A percentile compares a stretch with the other conserved stretches of the same genome.
Conservation (phyloP, 2,113 vertebrate species). For the Channa argus region DNA sequence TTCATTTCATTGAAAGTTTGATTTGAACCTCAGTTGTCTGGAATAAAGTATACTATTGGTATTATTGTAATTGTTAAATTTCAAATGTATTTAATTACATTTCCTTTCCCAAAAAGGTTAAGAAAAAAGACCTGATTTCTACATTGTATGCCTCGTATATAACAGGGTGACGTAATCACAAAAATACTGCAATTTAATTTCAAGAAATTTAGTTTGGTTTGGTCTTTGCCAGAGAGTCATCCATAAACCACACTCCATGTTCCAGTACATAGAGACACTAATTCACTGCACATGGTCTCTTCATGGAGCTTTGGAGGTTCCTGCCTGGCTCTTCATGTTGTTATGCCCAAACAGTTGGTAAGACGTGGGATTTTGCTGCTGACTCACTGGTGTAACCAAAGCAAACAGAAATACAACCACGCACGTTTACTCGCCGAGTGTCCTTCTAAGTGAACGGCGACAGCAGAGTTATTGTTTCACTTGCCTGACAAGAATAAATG, state of each 20-base stretch:
- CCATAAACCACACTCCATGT: conserved; percentile 12
- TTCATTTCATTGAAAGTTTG: no score
- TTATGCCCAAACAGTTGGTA: conserved; percentile 51
- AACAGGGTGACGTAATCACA: no score
- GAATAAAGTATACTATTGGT: no score
- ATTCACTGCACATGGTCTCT: conserved; percentile 16
- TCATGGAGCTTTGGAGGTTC: conserved; percentile 26
- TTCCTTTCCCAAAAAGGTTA: no score
- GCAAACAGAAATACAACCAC: conserved; percentile 49
- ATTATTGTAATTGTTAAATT: no score
- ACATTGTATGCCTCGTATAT: no score
- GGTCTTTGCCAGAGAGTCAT: neutral
- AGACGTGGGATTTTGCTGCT: conserved; percentile 43
- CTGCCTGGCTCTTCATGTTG: conserved; percentile 34
- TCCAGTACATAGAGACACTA: conserved; percentile 7
- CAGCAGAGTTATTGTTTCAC: conserved; percentile 26
- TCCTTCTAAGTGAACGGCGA: conserved; percentile 16
- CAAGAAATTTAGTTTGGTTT: no score
- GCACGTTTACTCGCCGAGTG: conserved; percentile 9
- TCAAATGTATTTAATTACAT: no score
- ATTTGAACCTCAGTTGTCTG: no score
- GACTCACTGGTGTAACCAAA: conserved; percentile 48
- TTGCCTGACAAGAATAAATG: conserved; percentile 38
- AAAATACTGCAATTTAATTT: no score
- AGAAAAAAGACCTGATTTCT: no score